Base-by-base conservation (phyloP, 2,888 invertebrate species). In the Caenorhabditis uteleia region DNA sequence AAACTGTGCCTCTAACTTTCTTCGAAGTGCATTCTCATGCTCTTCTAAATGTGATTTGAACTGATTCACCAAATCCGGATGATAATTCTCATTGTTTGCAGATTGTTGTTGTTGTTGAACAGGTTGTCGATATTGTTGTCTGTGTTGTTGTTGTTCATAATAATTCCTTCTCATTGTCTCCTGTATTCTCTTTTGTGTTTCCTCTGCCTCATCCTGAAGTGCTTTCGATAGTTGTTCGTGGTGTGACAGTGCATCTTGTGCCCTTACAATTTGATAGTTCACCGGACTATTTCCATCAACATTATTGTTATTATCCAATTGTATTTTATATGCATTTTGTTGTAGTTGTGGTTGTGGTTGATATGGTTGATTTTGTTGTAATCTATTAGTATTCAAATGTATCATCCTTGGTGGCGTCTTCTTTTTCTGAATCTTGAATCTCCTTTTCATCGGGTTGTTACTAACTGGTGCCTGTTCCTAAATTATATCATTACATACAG, bases 111-210 rank as follows among this genome's bases (percentile, higher is more conserved):
- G n/a, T n/a, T 49, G 58, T n/a, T 29, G 40, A 38, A 43, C 44
- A 25, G 50, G 49, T 49, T 57, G 38, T 50, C 49, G n/a, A 51
- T 48, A 42, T 31, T 53, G 47, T 29, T 53, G 59, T 48, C 59
- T 59, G 46, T 47, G 58, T 51, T 51, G 51, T 29, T 53, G 43
- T 29, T 60, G 49, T 44, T 60, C 54, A 44, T 20, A 55, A 45
- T 60, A 53, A 49, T 46, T 46, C 29, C 56, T 40, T 47, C 53
- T 42, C 34, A 62, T 42, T 16, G 45, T 40, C 31, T 62, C 51
- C 23, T 62, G 56, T 42, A 62, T 62, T 20, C 62, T 43, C 21
- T 48, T 46, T 45, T 57, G 62, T 40, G 62, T 62, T 50, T 62
- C 56, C 25, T 53, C 53, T 2, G 62, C 62, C 27, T 62, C 57